phyloP scores from a whole-genome alignment of 2,113 vertebrate species.

The Podarcis muralis region DNA sequence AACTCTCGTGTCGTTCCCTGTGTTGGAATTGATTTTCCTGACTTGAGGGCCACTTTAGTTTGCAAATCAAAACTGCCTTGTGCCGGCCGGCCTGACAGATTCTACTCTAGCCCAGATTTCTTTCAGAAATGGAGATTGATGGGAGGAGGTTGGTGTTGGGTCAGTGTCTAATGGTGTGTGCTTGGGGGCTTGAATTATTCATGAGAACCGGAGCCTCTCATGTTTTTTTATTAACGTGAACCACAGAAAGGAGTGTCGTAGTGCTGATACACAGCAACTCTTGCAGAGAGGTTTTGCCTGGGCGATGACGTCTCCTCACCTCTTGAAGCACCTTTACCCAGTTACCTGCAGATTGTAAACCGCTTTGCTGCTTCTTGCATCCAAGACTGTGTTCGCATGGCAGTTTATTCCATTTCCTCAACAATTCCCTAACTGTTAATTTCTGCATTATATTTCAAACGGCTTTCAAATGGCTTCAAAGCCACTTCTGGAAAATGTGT shows the following conservation, averaged over 20 bases:
- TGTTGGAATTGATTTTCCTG: slow-evolving; percentile 76
- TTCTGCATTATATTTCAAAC: no score
- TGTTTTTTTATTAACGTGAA: slow-evolving; percentile 45
- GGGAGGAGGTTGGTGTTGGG: slow-evolving; percentile 62
- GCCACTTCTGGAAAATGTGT: no score
- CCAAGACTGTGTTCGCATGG: neutral
- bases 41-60: slow-evolving; percentile 61
- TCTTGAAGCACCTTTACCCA: neutral
- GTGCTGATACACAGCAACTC: slow-evolving; percentile 38
- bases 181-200: slow-evolving; percentile 75
- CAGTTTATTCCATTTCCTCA: no score
- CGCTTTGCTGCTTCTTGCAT: neutral
- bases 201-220: slow-evolving; percentile 61
- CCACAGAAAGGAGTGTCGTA: slow-evolving; percentile 16
- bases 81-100: slow-evolving; percentile 49
- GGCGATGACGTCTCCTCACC: neutral
- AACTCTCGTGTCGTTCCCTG: slow-evolving; percentile 69
- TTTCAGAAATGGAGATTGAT: slow-evolving; percentile 73
- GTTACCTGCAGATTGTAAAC: neutral
- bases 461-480: no score
- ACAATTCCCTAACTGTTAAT: no score
- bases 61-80: slow-evolving; percentile 73
- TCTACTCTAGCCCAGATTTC: slow-evolving; percentile 49
- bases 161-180: slow-evolving; percentile 69
- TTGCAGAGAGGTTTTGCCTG: slow-evolving; percentile 17